Conservation (phyloP, 2,797 vertebrate genomes). For the Hoplostethus mediterraneus region DNA sequence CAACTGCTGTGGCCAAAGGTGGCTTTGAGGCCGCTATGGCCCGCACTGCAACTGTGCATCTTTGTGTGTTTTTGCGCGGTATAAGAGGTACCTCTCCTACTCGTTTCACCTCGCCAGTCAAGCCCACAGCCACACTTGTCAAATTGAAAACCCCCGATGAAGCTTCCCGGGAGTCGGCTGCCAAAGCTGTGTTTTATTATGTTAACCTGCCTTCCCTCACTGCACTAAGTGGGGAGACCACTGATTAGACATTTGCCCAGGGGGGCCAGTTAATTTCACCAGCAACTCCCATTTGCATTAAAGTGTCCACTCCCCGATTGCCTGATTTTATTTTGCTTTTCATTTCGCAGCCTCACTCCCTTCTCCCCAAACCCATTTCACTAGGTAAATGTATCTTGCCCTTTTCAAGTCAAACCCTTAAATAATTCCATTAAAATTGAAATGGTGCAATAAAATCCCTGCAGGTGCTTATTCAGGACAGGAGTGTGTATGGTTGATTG, state of each 20-base stretch:
- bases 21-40: slow-evolving; percentile 63
- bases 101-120: slow-evolving; percentile 58
- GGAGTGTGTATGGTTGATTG: slow-evolving; percentile 51
- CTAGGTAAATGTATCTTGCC: slow-evolving; percentile 67
- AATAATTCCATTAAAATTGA: slow-evolving; percentile 78
- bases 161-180: slow-evolving; percentile 46
- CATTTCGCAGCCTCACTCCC: slow-evolving; percentile 55
- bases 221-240: slow-evolving; percentile 63
- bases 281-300: slow-evolving; percentile 77
- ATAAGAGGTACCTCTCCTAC: slow-evolving; percentile 18
- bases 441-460: slow-evolving; percentile 70
- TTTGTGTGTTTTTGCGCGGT: slow-evolving; percentile 20
- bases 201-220: slow-evolving; percentile 68
- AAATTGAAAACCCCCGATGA: slow-evolving; percentile 58
- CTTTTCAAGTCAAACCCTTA: slow-evolving; percentile 77
- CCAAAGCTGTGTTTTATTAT: slow-evolving; percentile 68
- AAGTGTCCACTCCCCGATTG: slow-evolving; percentile 64
- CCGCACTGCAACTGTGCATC: slow-evolving; percentile 64
- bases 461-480: slow-evolving; percentile 52
- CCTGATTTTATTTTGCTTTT: slow-evolving; percentile 58
- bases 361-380: slow-evolving; percentile 57
- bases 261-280: slow-evolving; percentile 74
- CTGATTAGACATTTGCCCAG: slow-evolving; percentile 75
- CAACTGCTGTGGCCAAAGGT: slow-evolving; percentile 60
- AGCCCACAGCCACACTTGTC: slow-evolving; percentile 57